These are phyloP conservation scores for Camponotus vicinus DNA, from an alignment of 1,140 invertebrate species.

Conservation along the genomic window DNA sequence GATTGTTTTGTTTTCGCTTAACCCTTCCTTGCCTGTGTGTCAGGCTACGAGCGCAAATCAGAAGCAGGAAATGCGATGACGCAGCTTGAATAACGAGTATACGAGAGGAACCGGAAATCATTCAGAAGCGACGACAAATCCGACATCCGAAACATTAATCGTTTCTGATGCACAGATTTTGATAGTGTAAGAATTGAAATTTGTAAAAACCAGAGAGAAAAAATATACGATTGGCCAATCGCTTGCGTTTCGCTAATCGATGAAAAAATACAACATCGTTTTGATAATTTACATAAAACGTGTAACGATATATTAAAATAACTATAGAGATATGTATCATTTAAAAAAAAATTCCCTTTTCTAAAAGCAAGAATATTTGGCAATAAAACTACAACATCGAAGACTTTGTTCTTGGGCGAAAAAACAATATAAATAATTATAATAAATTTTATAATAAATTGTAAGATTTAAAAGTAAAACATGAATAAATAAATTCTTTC, in stretches of 20 bases:
- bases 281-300: constrained; percentile 1
- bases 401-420: neutral
- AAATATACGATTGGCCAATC: neutral
- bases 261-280: neutral
- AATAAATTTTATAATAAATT: neutral
- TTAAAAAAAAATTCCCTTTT: neutral
- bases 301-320: neutral
- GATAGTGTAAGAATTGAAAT: constrained; percentile 5
- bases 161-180: neutral
- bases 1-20: constrained; percentile 33
- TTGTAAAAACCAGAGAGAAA: neutral
- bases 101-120: constrained; percentile 55
- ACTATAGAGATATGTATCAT: neutral
- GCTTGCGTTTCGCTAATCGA: neutral
- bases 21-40: neutral
- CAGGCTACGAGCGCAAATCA: constrained; percentile 21
- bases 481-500: constrained; percentile 4
- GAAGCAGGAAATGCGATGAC: constrained; percentile 78
- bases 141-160: neutral
- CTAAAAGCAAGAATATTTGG: neutral
- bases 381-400: neutral
- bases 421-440: neutral
- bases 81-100: constrained; percentile 64
- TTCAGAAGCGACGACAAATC: constrained; percentile 34
- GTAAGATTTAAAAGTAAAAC: neutral